phyloP scores from a whole-genome alignment of 2,888 invertebrate genomes.

The Pemphredon lugubris region DNA sequence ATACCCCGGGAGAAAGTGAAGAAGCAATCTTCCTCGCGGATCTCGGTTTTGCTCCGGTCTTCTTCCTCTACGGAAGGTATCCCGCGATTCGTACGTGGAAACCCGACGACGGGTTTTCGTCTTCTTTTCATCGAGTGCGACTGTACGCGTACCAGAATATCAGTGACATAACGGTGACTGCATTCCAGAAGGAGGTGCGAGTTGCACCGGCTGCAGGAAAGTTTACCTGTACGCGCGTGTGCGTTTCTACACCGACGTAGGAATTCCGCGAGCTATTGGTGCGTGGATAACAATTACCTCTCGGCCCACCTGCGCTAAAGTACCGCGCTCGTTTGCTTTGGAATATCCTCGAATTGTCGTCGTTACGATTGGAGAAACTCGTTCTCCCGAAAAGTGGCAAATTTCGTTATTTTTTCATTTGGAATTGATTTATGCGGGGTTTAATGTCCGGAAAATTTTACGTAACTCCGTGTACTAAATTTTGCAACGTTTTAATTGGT shows the following conservation, averaged over 20 bases:
- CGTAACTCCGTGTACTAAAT: too few species aligned
- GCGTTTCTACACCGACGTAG: too few species aligned
- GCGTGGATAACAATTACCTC: constrained; percentile 3
- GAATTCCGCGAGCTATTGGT: too few species aligned
- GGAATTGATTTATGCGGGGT: too few species aligned
- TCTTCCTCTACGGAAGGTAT: constrained; percentile 26
- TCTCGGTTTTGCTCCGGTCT: constrained; percentile 40
- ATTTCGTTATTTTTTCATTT: too few species aligned
- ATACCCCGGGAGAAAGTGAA: constrained; percentile 51
- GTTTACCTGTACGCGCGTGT: not conserved
- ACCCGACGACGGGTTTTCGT: constrained; percentile 15
- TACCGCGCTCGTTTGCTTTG: too few species aligned
- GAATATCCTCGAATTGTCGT: not conserved
- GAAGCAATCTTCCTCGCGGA: constrained; percentile 40
- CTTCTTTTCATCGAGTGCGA: constrained; percentile 27
- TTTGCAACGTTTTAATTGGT: too few species aligned
- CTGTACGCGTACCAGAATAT: constrained; percentile 51
- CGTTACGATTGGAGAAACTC: too few species aligned
- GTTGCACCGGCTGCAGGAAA: constrained; percentile 12
- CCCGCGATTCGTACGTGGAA: constrained; percentile 15
- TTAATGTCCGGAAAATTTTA: too few species aligned
- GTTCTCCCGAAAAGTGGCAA: too few species aligned
- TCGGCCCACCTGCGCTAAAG: not conserved
- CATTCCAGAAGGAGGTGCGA: constrained; percentile 63
- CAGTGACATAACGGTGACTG: constrained; percentile 73